Conservation (phyloP, 2,797 vertebrate genomes). For the Periparus ater region DNA sequence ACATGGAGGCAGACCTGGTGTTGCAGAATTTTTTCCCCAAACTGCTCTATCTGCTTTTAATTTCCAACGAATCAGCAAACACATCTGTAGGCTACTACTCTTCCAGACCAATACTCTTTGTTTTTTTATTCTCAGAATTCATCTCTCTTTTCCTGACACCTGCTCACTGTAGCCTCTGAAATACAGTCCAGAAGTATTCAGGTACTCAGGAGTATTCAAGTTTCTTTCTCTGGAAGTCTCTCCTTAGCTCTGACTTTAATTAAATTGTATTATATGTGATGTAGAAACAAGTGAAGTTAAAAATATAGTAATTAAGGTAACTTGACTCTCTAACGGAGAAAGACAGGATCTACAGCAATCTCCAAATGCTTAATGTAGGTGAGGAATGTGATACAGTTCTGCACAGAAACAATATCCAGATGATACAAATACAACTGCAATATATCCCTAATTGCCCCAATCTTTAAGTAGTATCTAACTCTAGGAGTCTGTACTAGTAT, state of each 20-base stretch:
- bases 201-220: neutral
- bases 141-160: conserved; percentile 51
- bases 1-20: neutral
- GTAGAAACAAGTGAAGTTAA: conserved; percentile 3
- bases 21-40: neutral
- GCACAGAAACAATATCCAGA: neutral
- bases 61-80: conserved; percentile 37
- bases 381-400: neutral
- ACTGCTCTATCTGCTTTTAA: conserved; percentile 58
- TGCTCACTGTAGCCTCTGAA: conserved; percentile 41
- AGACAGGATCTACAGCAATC: neutral
- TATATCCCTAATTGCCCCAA: neutral
- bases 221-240: neutral
- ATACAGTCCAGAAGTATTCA: neutral
- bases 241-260: neutral
- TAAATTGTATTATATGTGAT: neutral
- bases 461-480: neutral
- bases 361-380: neutral
- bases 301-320: neutral
- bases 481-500: neutral
- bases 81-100: conserved; percentile 4
- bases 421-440: neutral
- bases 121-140: conserved; percentile 34
- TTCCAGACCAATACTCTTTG: neutral
- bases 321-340: neutral